phyloP scores from a whole-genome alignment of 92 coral and sea anemone genomes.

The Parazoanthus swiftii region DNA sequence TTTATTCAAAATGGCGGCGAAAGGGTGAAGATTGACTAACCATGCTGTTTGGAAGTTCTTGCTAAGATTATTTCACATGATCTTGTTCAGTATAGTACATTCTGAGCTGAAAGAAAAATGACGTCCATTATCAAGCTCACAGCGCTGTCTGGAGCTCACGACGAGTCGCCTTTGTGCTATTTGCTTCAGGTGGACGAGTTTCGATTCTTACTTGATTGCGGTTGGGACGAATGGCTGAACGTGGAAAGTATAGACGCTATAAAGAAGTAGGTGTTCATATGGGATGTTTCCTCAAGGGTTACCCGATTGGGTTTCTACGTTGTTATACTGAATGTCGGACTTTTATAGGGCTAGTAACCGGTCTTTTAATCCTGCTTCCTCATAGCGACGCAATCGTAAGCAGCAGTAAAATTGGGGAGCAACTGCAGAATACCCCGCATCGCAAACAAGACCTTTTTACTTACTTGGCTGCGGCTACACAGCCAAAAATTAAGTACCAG shows the following conservation, averaged over 20 bases:
- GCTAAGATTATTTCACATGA: not conserved
- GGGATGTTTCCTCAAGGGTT: not conserved
- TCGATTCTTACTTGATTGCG: slow-evolving; percentile 94
- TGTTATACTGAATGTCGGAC: not conserved
- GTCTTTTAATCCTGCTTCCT: too few species aligned
- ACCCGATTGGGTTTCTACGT: not conserved
- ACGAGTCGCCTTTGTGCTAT: slow-evolving; percentile 92
- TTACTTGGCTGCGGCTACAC: too few species aligned
- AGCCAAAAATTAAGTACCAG: too few species aligned
- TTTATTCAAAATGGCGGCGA: slow-evolving; percentile 51
- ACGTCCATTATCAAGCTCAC: slow-evolving; percentile 94
- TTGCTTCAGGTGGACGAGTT: slow-evolving; percentile 98
- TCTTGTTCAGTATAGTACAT: not conserved
- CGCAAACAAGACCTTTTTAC: too few species aligned
- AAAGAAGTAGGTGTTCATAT: slow-evolving; percentile 62
- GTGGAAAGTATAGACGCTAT: slow-evolving; percentile 86
- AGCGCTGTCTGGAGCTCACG: slow-evolving; percentile 94
- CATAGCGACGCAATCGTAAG: too few species aligned
- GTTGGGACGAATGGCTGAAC: slow-evolving; percentile 88
- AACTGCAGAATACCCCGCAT: too few species aligned
- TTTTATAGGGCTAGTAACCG: not conserved
- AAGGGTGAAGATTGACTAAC: not conserved
- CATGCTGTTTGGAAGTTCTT: not conserved
- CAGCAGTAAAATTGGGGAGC: too few species aligned
- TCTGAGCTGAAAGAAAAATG: slow-evolving; percentile 45